phyloP scores from a whole-genome alignment of 2,888 invertebrate species.

The Germaria angustata region DNA sequence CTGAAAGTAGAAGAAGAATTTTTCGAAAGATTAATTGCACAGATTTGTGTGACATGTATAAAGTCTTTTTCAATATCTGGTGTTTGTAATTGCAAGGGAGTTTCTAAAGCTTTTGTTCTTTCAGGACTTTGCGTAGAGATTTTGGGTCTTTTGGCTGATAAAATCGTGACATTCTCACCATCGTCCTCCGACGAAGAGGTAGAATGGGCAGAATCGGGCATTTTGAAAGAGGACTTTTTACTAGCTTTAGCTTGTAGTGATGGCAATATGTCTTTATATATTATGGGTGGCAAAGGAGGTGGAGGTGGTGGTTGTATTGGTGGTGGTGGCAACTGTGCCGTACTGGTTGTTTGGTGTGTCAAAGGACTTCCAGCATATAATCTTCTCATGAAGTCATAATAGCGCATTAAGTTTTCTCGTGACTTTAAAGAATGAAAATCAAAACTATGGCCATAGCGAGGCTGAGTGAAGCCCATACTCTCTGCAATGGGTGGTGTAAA shows the following conservation, averaged over 20 bases:
- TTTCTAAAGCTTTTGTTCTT: conserved; percentile 53
- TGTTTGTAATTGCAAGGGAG: conserved; percentile 38
- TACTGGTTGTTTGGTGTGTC: conserved; percentile 19
- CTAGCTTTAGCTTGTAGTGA: not conserved
- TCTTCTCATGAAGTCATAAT: conserved; percentile 78
- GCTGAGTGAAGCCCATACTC: conserved; percentile 28
- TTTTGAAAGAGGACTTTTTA: conserved; percentile 25
- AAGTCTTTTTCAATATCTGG: conserved; percentile 47
- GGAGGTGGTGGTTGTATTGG: no score
- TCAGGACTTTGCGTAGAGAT: conserved; percentile 69
- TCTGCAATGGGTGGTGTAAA: conserved; percentile 70
- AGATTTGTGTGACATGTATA: conserved; percentile 64
- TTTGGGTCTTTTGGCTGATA: conserved; percentile 67
- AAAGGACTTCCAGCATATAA: conserved; percentile 72
- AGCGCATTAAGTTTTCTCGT: conserved; percentile 75
- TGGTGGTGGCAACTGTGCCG: conserved; percentile 56
- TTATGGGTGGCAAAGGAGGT: conserved; percentile 68
- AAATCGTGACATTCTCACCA: conserved; percentile 37
- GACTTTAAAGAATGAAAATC: conserved; percentile 75
- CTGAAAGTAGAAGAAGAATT: conserved; percentile 75
- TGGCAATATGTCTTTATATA: conserved; percentile 70
- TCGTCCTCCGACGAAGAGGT: conserved; percentile 62
- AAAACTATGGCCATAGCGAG: conserved; percentile 60
- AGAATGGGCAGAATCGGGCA: conserved; percentile 3
- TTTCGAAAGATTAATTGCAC: conserved; percentile 77